Conservation (phyloP, 2,113 vertebrate genomes). For the Neomonachus schauinslandi region DNA sequence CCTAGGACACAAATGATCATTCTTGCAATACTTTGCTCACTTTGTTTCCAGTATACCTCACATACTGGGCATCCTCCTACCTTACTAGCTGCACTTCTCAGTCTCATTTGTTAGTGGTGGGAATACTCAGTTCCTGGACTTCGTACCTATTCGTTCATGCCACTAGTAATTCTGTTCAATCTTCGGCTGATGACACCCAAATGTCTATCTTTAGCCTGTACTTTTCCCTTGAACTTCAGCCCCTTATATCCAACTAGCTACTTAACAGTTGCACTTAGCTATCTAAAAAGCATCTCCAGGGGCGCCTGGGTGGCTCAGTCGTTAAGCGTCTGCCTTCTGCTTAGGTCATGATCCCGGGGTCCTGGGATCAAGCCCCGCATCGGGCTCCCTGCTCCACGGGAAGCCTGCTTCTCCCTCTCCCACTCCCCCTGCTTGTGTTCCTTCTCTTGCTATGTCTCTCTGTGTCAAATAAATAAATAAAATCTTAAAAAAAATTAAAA, state of each 20-base stretch:
- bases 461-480: too few relatives aligned
- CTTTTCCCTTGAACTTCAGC: not conserved
- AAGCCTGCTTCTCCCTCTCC: too few relatives aligned
- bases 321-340: too few relatives aligned
- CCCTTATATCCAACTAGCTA: not conserved
- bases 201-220: not conserved
- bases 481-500: too few relatives aligned
- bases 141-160: not conserved
- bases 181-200: not conserved
- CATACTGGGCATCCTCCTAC: not conserved
- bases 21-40: not conserved
- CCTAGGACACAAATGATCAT: not conserved
- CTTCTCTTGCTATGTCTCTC: too few relatives aligned
- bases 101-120: not conserved
- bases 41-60: not conserved
- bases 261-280: not conserved
- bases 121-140: not conserved
- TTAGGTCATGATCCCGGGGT: too few relatives aligned
- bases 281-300: not conserved
- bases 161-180: not conserved
- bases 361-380: too few relatives aligned
- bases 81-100: not conserved
- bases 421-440: too few relatives aligned
- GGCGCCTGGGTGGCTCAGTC: too few relatives aligned
- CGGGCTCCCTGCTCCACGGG: too few relatives aligned